Conservation (phyloP, 2,888 invertebrate genomes). For the Andrena minutula region DNA sequence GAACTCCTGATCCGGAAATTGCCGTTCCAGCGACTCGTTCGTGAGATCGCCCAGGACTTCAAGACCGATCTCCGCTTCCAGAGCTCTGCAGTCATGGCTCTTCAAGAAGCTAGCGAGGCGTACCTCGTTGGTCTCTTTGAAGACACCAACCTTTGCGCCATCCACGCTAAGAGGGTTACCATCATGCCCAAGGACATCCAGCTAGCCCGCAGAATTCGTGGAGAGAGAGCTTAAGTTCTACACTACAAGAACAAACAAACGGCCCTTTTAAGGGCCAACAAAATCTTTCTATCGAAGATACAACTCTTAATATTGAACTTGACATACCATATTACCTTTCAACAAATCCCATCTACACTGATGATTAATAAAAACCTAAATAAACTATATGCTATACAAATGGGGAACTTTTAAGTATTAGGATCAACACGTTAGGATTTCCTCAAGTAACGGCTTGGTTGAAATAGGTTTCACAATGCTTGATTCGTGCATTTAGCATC, state of each 20-base stretch:
- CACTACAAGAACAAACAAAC: slow-evolving; percentile 11
- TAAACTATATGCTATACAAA: not conserved
- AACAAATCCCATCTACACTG: not conserved
- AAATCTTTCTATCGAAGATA: slow-evolving; percentile 31
- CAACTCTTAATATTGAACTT: not conserved
- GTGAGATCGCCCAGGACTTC: slow-evolving; percentile 92
- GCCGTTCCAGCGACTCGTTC: slow-evolving; percentile 90
- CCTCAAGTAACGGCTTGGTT: too few relatives aligned
- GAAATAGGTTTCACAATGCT: too few relatives aligned
- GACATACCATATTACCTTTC: not conserved
- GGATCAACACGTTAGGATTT: too few relatives aligned
- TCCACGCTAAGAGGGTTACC: slow-evolving; percentile 67
- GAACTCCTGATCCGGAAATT: slow-evolving; percentile 90
- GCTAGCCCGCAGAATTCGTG: slow-evolving; percentile 88
- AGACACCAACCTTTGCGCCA: slow-evolving; percentile 68
- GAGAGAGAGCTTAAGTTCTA: slow-evolving; percentile 90
- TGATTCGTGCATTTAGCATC: too few relatives aligned
- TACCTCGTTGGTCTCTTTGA: slow-evolving; percentile 67
- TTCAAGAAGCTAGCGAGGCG: slow-evolving; percentile 86
- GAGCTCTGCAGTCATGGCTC: slow-evolving; percentile 89
- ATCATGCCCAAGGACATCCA: slow-evolving; percentile 72
- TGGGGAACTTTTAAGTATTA: not conserved
- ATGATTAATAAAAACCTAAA: too few relatives aligned
- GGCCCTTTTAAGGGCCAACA: slow-evolving; percentile 74
- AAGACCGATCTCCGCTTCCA: slow-evolving; percentile 90